These are phyloP conservation scores for Borostomias antarcticus DNA, from an alignment of 2,797 vertebrate species.

Conservation along the genomic window DNA sequence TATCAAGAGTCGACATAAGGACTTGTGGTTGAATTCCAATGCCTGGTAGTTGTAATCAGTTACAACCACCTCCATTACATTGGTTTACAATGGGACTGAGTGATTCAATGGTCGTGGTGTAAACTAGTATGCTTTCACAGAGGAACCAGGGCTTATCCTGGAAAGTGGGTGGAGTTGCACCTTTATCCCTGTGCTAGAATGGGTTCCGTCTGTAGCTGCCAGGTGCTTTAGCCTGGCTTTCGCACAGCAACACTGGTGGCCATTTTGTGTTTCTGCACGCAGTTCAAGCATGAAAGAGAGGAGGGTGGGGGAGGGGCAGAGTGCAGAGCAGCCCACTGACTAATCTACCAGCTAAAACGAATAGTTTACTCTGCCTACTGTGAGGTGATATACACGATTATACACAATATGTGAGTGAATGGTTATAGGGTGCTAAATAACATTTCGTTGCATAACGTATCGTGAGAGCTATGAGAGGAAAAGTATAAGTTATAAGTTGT, in stretches of 20 bases:
- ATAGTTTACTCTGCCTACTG: not conserved
- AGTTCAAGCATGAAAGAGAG: constrained; percentile 44
- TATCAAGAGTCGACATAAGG: no score
- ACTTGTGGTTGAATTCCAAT: no score
- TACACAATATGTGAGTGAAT: no score
- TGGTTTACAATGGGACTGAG: no score
- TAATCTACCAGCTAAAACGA: not conserved
- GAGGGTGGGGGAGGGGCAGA: constrained; percentile 41
- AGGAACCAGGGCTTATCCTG: not conserved
- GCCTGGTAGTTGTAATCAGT: no score
- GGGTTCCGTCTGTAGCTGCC: constrained; percentile 3
- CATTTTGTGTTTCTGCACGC: constrained; percentile 66
- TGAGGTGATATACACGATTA: not conserved
- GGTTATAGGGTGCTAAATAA: no score
- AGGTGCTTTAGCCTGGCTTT: constrained; percentile 7
- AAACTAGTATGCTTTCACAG: not conserved
- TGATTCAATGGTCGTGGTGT: not conserved
- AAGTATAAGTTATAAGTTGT: no score
- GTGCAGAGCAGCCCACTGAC: constrained; percentile 3
- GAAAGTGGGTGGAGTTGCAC: constrained; percentile 3
- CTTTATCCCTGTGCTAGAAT: not conserved
- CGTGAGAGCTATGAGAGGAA: no score
- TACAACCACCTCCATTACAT: no score
- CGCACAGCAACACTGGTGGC: constrained; percentile 47
- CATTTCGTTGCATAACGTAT: no score